Base-by-base conservation (phyloP, 2,797 vertebrate species). In the Myotis vivesi region DNA sequence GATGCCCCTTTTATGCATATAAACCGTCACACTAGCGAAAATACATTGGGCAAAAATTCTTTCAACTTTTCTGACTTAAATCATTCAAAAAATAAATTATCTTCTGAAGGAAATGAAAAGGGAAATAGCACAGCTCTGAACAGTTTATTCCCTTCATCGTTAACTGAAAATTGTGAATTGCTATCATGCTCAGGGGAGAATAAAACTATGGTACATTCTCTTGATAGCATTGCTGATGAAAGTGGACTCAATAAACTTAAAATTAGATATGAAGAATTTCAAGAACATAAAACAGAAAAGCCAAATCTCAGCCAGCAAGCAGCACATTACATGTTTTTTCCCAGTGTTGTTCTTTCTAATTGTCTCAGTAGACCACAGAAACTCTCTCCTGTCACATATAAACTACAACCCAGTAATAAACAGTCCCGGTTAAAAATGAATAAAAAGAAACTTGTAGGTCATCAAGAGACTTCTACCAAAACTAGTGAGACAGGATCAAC, bases 301-400 rank as follows among this genome's bases (percentile, higher is more conserved):
- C 99, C 99, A 92, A 99, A 99, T 92, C 99, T 99, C 96, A 99
- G 99, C 96, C 99, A 99, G 97, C 99, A 99, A 98, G 99, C 99
- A 97, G 99, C 99, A 22, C 99, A 99, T 98, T 99, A 99, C 96
- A 99, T 99, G 98, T 99, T 99, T 97, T 99, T 99, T 95, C 99
- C 99, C 59, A 99, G 99, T 75, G 99, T 99, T 95, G 99, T 99
- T 95, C 99, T 99, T 97, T 99, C 99, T 87, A 99, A 99, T 97
- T 99, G 99, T 98, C 99, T 99, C 87, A 99, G 97, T 88, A 98
- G 99, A 96, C 98, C 99, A 17, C 98, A 98, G 87, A 99, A 99
- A 96, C 97, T 98, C 55, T 98, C 98, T 95, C 98, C 98, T 0
- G 98, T 98, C 85, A 98, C 98, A n/a, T 98, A 98, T 46, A 99